Evolutionary conservation across 2,888 invertebrate species (phyloP).

Genomic region (Ephialtes manifestator): DNA sequence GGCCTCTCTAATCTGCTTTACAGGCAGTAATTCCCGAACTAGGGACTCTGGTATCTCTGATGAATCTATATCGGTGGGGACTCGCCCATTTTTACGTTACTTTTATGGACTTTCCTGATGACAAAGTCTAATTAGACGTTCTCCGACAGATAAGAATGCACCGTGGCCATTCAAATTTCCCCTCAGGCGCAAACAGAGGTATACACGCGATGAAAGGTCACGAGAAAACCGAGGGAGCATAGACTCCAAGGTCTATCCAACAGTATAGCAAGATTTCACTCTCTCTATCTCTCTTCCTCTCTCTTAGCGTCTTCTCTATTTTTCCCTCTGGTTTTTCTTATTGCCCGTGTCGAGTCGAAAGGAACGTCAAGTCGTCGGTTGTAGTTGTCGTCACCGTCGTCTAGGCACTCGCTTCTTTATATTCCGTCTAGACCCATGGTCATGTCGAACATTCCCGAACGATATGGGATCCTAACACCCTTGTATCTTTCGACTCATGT

Average conservation of each 20-base stretch:
- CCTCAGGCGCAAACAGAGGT: neutral
- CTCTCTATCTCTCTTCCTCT: constrained; percentile 7
- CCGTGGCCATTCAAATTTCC: neutral
- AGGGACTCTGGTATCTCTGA: neutral
- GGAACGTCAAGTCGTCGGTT: constrained; percentile 1
- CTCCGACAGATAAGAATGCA: constrained; percentile 46
- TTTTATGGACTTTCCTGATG: constrained; percentile 19
- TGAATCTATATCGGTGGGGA: neutral
- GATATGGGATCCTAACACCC: constrained; percentile 54
- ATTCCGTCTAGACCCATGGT: constrained; percentile 43
- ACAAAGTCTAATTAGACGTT: constrained; percentile 53
- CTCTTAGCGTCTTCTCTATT: neutral
- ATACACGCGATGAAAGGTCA: neutral
- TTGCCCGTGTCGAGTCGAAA: constrained; percentile 33
- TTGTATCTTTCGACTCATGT: constrained; percentile 46
- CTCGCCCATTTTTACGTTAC: constrained; percentile 1
- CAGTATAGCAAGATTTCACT: neutral
- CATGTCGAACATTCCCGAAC: constrained; percentile 61
- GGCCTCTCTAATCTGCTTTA: neutral
- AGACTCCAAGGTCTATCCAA: constrained; percentile 22
- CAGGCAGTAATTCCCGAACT: neutral
- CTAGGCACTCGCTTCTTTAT: constrained; percentile 44
- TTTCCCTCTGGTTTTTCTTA: constrained; percentile 36
- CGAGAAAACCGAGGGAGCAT: neutral
- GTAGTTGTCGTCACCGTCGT: constrained; percentile 38